Conservation (phyloP, 2,113 vertebrate genomes). For the Puma concolor region DNA sequence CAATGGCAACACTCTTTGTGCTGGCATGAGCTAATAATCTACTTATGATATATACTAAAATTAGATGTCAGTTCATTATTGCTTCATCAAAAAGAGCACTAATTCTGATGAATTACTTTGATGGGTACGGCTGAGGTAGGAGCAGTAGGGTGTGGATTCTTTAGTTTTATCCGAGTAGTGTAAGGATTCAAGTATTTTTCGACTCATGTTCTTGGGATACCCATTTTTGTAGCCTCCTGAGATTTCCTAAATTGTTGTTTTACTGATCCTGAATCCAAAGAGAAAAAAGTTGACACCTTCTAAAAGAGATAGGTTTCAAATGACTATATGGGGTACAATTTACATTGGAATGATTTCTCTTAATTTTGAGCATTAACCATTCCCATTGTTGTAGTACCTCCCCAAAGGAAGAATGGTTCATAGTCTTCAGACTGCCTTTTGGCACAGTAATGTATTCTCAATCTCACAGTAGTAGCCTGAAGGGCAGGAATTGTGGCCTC, state of each 20-base stretch:
- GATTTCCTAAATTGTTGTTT: neutral
- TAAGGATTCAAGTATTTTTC: conserved; percentile 37
- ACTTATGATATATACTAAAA: neutral
- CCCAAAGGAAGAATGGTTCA: neutral
- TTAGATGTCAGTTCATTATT: neutral
- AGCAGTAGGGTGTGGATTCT: neutral
- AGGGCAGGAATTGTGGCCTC: neutral
- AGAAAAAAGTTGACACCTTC: neutral
- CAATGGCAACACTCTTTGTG: neutral
- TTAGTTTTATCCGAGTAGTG: neutral
- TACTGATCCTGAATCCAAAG: neutral
- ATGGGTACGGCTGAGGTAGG: neutral
- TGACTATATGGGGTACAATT: neutral
- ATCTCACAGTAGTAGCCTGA: neutral
- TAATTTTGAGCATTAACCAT: neutral
- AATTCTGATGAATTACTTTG: neutral
- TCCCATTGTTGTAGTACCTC: neutral
- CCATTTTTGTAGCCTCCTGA: neutral
- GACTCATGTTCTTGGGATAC: neutral
- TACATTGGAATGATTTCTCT: neutral
- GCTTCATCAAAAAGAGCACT: neutral
- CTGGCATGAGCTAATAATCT: conserved; percentile 8
- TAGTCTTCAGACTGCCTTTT: neutral
- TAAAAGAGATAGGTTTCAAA: neutral
- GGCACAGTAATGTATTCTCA: neutral